Percentiles rank a stretch among this genome's conserved stretches.
Conservation (phyloP, 2,113 vertebrate species). For the Carlito syrichta region DNA sequence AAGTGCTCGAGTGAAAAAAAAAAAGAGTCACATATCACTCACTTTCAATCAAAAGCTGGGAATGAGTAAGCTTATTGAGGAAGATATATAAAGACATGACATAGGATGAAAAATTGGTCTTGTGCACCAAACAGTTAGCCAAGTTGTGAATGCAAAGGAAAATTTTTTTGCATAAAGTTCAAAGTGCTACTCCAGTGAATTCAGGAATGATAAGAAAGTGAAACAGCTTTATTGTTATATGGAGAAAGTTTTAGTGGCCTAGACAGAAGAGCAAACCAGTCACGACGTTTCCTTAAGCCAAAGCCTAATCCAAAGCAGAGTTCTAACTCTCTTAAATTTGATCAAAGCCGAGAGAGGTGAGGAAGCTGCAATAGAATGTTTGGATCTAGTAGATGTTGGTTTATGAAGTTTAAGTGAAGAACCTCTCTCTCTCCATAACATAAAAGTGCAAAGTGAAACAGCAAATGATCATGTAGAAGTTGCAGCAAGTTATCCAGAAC, state of each 20-base stretch:
- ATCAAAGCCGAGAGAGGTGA: not conserved
- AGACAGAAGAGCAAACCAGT: not conserved
- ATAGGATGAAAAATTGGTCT: not conserved
- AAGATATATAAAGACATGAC: not conserved
- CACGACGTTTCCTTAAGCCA: not conserved
- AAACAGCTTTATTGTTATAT: not conserved
- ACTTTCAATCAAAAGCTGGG: not conserved
- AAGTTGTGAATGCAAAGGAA: not conserved
- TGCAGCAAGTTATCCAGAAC: not conserved
- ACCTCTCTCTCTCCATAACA: not conserved
- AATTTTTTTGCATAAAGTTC: not conserved
- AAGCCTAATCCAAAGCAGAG: not conserved
- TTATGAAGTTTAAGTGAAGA: not conserved
- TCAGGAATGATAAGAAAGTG: not conserved
- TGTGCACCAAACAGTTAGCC: not conserved
- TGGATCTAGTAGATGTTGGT: not conserved
- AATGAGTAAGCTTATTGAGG: not conserved
- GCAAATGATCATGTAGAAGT: not conserved
- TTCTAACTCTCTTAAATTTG: not conserved
- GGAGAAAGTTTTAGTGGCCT: not conserved
- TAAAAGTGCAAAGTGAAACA: not conserved
- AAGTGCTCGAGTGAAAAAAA: not conserved
- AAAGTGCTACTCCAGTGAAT: not conserved
- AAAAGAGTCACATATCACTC: not conserved
- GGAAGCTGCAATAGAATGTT: not conserved